Percentiles rank a stretch among this genome's conserved stretches.
phyloP scores from a whole-genome alignment of 2,888 invertebrate genomes.

The Cordilura impudica region DNA sequence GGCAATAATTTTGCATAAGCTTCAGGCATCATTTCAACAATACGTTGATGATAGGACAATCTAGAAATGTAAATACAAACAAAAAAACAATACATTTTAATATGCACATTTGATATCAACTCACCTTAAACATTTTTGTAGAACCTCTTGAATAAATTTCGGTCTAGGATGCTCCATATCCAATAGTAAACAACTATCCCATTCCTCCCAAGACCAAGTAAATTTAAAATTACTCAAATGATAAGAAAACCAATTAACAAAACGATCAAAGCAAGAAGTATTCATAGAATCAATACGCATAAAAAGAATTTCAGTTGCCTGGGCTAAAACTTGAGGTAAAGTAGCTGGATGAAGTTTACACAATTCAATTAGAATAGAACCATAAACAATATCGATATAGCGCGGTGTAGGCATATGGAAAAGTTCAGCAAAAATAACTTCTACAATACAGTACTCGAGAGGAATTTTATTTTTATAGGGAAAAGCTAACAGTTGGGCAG shows the following conservation, averaged over 20 bases:
- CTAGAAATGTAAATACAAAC: slow-evolving; percentile 78
- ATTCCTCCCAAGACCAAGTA: slow-evolving; percentile 99
- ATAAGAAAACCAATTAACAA: slow-evolving; percentile 98
- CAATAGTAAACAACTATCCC: slow-evolving; percentile 91
- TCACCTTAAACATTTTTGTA: slow-evolving; percentile 93
- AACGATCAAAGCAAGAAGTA: slow-evolving; percentile 96
- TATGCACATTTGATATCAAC: background rate
- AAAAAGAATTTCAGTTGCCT: slow-evolving; percentile 98
- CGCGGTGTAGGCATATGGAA: slow-evolving; percentile 94
- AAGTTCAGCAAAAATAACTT: slow-evolving; percentile 96
- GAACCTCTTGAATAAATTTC: slow-evolving; percentile 94
- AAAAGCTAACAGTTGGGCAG: slow-evolving; percentile 93
- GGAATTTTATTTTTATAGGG: slow-evolving; percentile 96
- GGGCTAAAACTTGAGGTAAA: slow-evolving; percentile 98
- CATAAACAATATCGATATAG: slow-evolving; percentile 94
- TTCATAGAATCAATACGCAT: slow-evolving; percentile 98
- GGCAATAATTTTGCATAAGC: slow-evolving; percentile 91
- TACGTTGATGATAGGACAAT: slow-evolving; percentile 95
- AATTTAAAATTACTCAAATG: slow-evolving; percentile 99
- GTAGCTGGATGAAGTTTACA: slow-evolving; percentile 97
- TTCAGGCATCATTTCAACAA: slow-evolving; percentile 94
- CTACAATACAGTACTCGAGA: slow-evolving; percentile 97
- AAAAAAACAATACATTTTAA: background rate
- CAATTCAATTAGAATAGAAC: slow-evolving; percentile 95
- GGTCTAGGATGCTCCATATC: slow-evolving; percentile 95